Evolutionary conservation across 2,888 invertebrate genomes (phyloP).

Genomic region (Caradrina clavipalpis): DNA sequence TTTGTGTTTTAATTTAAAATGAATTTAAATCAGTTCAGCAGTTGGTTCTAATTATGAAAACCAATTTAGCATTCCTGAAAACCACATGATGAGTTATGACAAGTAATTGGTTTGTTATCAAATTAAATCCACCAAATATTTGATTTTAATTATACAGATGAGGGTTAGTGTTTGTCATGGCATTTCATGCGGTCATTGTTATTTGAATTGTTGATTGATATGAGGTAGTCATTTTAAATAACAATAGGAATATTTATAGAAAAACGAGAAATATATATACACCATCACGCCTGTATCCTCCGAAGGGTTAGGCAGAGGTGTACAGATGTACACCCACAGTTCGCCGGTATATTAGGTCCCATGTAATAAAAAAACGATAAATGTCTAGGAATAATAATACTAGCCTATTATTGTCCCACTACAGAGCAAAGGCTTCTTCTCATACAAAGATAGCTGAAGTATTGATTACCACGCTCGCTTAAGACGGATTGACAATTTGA

Average conservation of each 20-base stretch:
- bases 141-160: conserved; percentile 37
- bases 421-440: too few species aligned
- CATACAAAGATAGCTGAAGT: too few species aligned
- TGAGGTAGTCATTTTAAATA: background rate
- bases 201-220: conserved; percentile 27
- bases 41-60: conserved; percentile 20
- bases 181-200: conserved; percentile 17
- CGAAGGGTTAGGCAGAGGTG: too few species aligned
- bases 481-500: too few species aligned
- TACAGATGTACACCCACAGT: too few species aligned
- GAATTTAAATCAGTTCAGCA: background rate
- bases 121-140: conserved; percentile 48
- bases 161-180: conserved; percentile 25
- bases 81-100: conserved; percentile 38
- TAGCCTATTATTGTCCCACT: too few species aligned
- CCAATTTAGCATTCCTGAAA: conserved; percentile 33
- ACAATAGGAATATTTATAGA: background rate
- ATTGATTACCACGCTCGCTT: too few species aligned
- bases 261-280: background rate
- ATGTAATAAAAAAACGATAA: too few species aligned
- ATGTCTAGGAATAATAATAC: too few species aligned
- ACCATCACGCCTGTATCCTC: too few species aligned
- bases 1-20: too few species aligned
- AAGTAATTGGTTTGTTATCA: conserved; percentile 20
- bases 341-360: too few species aligned